Conservation (phyloP, 2,797 vertebrate species). For the Esox lucius region DNA sequence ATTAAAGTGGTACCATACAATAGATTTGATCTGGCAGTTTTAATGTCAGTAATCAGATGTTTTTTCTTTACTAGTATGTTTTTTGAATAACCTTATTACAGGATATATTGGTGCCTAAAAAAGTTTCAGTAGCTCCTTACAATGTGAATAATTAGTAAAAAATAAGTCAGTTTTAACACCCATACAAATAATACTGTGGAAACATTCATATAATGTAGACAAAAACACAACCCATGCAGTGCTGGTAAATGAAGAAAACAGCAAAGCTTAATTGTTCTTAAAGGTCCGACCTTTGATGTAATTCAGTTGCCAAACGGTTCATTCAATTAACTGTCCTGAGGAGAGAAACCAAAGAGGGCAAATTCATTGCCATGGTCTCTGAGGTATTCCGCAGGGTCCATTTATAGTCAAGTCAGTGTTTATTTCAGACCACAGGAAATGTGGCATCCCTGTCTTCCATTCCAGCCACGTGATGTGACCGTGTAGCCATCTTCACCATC, state of each 20-base stretch:
- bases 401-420: constrained; percentile 3
- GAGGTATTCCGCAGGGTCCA: constrained; percentile 6
- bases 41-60: constrained; percentile 16
- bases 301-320: constrained; percentile 48
- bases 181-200: constrained; percentile 37
- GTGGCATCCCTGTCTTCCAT: background rate
- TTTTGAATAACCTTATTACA: constrained; percentile 17
- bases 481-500: background rate
- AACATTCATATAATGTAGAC: constrained; percentile 32
- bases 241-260: constrained; percentile 39
- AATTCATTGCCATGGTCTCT: constrained; percentile 21
- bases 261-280: constrained; percentile 19
- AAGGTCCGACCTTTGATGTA: constrained; percentile 34
- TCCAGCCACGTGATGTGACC: background rate
- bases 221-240: constrained; percentile 62
- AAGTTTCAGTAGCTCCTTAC: constrained; percentile 33
- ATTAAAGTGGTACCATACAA: background rate
- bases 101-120: constrained; percentile 40
- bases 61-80: background rate
- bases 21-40: background rate
- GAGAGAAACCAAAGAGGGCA: constrained; percentile 23
- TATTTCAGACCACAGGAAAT: background rate
- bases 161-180: constrained; percentile 22
- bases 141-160: constrained; percentile 34
- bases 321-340: constrained; percentile 26